phyloP scores from a whole-genome alignment of 2,797 vertebrate genomes.

The Platyrinchus mystaceus region DNA sequence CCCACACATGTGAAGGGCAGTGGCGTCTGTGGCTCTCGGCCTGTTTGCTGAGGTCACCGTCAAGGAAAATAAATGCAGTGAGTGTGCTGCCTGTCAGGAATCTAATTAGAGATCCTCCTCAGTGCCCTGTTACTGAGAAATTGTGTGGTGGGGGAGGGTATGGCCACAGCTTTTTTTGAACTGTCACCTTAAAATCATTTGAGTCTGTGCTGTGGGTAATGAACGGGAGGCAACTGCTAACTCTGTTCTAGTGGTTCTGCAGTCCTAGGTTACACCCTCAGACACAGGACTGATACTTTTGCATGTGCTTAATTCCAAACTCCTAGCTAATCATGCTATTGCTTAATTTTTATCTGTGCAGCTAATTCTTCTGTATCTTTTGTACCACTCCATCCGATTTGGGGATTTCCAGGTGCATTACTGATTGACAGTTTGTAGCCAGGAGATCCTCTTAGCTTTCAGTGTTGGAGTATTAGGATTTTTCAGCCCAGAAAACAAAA shows the following conservation, averaged over 20 bases:
- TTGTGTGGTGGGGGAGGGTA: neutral
- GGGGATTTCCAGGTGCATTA: neutral
- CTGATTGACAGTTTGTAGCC: neutral
- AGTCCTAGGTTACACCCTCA: rapidly evolving
- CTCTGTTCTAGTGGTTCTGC: neutral
- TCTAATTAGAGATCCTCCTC: neutral
- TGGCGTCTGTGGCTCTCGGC: rapidly evolving
- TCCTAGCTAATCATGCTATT: neutral
- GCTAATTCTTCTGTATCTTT: neutral
- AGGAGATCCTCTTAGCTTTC: neutral
- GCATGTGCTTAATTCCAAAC: neutral
- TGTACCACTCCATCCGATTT: neutral
- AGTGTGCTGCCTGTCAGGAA: neutral
- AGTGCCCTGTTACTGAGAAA: neutral
- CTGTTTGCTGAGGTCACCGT: neutral
- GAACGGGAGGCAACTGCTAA: neutral
- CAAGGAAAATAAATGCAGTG: neutral
- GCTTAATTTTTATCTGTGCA: neutral
- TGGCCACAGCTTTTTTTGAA: rapidly evolving
- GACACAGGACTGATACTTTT: rapidly evolving
- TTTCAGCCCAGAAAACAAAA: neutral
- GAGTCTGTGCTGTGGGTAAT: neutral
- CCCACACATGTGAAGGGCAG: rapidly evolving
- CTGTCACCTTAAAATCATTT: neutral
- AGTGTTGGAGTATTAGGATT: neutral